Evolutionary conservation across 2,888 invertebrate species (phyloP).

Genomic region (Mesorhabditis belari): DNA sequence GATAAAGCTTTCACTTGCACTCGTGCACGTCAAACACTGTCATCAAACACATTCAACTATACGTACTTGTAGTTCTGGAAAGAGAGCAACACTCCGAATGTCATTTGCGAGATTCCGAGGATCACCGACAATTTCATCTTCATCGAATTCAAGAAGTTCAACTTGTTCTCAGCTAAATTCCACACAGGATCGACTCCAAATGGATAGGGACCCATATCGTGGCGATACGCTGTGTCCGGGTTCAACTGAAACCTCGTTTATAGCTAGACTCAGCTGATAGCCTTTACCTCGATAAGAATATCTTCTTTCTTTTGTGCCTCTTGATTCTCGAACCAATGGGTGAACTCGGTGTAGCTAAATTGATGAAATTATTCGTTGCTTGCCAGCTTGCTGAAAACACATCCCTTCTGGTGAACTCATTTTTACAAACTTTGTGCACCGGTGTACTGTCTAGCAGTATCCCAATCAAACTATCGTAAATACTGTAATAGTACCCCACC

Average conservation of each 20-base stretch:
- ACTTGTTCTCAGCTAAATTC: conserved; percentile 52
- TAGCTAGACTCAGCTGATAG: no score
- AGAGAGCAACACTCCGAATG: conserved; percentile 50
- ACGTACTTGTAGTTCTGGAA: conserved; percentile 43
- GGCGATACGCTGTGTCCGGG: conserved; percentile 34
- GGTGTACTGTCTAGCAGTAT: neutral
- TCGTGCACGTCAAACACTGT: neutral
- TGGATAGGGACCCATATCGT: conserved; percentile 52
- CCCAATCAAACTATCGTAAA: no score
- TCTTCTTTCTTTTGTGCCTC: conserved; percentile 7
- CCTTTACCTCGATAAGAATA: conserved; percentile 7
- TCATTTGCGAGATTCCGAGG: conserved; percentile 49
- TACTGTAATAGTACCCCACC: no score
- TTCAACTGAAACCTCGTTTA: conserved; percentile 9
- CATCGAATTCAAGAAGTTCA: conserved; percentile 53
- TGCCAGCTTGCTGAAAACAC: no score
- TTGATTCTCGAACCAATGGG: no score
- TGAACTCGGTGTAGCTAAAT: no score
- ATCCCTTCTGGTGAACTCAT: no score
- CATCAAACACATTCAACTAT: conserved; percentile 1
- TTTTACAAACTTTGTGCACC: no score
- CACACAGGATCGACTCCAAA: conserved; percentile 58
- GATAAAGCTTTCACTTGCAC: neutral
- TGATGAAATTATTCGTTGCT: no score
- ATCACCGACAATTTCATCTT: conserved; percentile 53